Conservation (phyloP, 2,113 vertebrate species). For the Lanius collurio region DNA sequence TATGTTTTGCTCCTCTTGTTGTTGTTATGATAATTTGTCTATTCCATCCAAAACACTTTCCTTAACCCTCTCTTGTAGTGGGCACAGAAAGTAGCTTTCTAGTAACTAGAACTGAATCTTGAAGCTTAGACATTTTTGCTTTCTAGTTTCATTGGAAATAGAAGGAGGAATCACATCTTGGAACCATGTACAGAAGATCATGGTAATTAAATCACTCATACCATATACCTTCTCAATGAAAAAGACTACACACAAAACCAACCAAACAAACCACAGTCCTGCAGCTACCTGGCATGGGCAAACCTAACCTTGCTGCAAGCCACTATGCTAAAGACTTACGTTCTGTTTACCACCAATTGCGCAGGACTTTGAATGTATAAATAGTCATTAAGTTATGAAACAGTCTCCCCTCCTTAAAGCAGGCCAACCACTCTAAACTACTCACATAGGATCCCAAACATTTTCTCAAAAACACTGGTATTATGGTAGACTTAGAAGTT, state of each 20-base stretch:
- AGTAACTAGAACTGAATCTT: background rate
- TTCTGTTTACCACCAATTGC: slow-evolving; percentile 35
- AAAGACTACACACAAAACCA: background rate
- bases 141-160: background rate
- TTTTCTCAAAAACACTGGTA: background rate
- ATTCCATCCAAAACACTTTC: background rate
- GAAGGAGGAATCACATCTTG: background rate
- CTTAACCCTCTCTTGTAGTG: background rate
- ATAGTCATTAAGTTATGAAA: slow-evolving; percentile 45
- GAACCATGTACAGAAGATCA: background rate
- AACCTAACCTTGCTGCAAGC: background rate
- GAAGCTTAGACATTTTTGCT: background rate
- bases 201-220: background rate
- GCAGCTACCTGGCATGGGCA: background rate
- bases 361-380: background rate
- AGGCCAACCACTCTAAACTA: background rate
- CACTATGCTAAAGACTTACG: background rate
- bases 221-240: background rate
- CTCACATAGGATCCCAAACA: background rate
- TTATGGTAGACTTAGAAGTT: background rate
- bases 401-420: background rate
- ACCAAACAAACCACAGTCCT: background rate
- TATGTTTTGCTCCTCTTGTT: background rate
- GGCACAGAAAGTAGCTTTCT: background rate
- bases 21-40: background rate